Percentiles rank a stretch among this genome's conserved stretches.
Evolutionary conservation across 2,888 invertebrate genomes (phyloP).

Genomic region (Adelphocoris suturalis): DNA sequence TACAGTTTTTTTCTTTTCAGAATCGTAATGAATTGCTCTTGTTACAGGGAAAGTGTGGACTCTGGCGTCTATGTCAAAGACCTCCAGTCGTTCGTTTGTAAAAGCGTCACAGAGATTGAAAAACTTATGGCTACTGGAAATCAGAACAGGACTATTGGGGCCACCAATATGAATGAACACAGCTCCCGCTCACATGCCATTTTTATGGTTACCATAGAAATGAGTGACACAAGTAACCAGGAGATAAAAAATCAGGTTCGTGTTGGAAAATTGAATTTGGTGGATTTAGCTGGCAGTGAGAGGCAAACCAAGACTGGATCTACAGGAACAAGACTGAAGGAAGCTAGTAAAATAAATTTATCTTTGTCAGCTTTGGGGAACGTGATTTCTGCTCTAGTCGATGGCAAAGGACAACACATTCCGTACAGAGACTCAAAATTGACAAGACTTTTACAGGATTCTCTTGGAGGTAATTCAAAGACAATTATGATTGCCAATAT

Average conservation of each 20-base stretch:
- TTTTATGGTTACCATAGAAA: slow-evolving; percentile 98
- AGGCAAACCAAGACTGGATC: slow-evolving; percentile 97
- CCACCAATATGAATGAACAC: slow-evolving; percentile 99
- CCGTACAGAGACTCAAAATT: slow-evolving; percentile 98
- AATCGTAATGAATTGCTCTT: neutral
- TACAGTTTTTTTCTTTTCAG: neutral
- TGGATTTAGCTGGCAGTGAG: slow-evolving; percentile 99
- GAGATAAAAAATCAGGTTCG: slow-evolving; percentile 80
- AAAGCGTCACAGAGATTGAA: slow-evolving; percentile 95
- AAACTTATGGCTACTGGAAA: slow-evolving; percentile 96
- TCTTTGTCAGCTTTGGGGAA: slow-evolving; percentile 98
- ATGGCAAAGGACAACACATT: slow-evolving; percentile 95
- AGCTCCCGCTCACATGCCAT: slow-evolving; percentile 99
- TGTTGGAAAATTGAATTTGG: slow-evolving; percentile 94
- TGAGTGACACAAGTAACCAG: slow-evolving; percentile 85
- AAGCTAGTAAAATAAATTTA: slow-evolving; percentile 98
- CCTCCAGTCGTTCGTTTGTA: slow-evolving; percentile 95
- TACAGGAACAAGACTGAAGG: slow-evolving; percentile 92
- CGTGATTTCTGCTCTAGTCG: slow-evolving; percentile 97
- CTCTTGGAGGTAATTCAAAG: slow-evolving; percentile 98
- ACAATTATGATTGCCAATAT: slow-evolving; percentile 99
- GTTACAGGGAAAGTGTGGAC: slow-evolving; percentile 85
- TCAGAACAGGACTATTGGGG: slow-evolving; percentile 94
- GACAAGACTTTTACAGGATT: slow-evolving; percentile 93
- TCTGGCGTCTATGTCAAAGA: slow-evolving; percentile 97